Evolutionary conservation across 2,113 vertebrate genomes (phyloP).

Genomic region (Malurus cyaneus): DNA sequence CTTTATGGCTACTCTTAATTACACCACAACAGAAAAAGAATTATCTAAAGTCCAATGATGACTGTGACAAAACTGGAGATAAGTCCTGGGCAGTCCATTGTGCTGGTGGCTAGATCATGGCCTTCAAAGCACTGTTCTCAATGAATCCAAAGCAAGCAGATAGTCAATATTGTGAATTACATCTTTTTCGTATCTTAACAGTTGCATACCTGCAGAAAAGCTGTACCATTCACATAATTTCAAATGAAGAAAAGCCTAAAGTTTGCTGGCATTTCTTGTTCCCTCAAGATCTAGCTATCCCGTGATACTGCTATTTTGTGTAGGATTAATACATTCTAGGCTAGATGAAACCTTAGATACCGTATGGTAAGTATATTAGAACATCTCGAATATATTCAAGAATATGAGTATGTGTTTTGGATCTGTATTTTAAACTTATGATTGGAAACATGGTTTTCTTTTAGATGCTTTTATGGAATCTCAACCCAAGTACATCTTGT

Average conservation of each 20-base stretch:
- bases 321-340: not conserved
- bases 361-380: not conserved
- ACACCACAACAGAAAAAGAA: not conserved
- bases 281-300: not conserved
- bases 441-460: not conserved
- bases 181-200: not conserved
- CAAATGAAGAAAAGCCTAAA: not conserved
- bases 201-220: not conserved
- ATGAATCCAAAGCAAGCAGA: not conserved
- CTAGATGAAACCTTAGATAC: not conserved
- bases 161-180: not conserved
- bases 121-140: not conserved
- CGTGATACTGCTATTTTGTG: not conserved
- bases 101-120: not conserved
- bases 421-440: not conserved
- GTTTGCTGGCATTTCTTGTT: not conserved
- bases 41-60: not conserved
- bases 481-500: not conserved
- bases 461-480: not conserved
- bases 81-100: not conserved
- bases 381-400: not conserved
- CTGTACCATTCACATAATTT: not conserved
- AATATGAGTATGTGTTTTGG: not conserved
- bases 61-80: not conserved
- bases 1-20: not conserved